Evolutionary conservation across 1,140 invertebrate genomes (phyloP).

Genomic region (Saccostrea cuccullata): DNA sequence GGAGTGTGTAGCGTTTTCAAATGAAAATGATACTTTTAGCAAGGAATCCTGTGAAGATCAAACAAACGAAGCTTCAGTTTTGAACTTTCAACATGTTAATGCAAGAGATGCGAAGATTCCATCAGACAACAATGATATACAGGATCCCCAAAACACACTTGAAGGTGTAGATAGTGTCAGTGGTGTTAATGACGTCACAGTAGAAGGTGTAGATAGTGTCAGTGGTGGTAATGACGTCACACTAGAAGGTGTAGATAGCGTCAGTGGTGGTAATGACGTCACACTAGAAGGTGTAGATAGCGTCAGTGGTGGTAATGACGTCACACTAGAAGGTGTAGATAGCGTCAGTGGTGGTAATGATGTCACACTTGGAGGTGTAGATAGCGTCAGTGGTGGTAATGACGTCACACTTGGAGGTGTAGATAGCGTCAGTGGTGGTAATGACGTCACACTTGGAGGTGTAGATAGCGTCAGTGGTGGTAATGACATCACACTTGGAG

Average conservation of each 20-base stretch:
- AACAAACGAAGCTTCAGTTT: not conserved
- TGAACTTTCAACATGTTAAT: not conserved
- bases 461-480: not conserved
- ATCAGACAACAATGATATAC: not conserved
- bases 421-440: not conserved
- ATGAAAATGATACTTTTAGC: not conserved
- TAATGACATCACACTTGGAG: not conserved
- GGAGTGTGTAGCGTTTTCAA: not conserved
- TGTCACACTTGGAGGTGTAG: constrained; percentile 16
- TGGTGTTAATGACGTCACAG: too few species aligned
- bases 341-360: not conserved
- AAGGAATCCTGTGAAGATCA: not conserved
- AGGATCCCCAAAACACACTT: not conserved
- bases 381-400: not conserved
- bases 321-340: constrained; percentile 13
- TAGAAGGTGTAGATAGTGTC: constrained; percentile 16
- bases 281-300: constrained; percentile 14
- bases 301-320: not conserved
- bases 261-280: not conserved
- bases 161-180: constrained; percentile 25
- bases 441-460: constrained; percentile 20
- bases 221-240: not conserved
- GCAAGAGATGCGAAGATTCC: not conserved
- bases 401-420: constrained; percentile 21
- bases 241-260: constrained; percentile 15